Evolutionary conservation across 2,888 invertebrate genomes (phyloP).

Genomic region (Rhabditoides inermis): DNA sequence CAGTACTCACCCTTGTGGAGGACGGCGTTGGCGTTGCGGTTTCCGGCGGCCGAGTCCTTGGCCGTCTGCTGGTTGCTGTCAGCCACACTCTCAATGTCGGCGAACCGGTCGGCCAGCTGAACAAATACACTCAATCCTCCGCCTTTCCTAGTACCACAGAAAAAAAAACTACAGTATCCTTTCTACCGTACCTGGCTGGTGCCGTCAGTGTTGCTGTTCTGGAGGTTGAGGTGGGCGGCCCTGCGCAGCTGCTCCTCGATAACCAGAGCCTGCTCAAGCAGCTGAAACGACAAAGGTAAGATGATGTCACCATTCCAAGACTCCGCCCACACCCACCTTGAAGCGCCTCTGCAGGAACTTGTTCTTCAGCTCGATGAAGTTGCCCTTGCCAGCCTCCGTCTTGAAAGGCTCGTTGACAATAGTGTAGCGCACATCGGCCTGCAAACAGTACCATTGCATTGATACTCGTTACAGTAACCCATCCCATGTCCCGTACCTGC

Average conservation of each 20-base stretch:
- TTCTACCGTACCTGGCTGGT: slow-evolving; percentile 20
- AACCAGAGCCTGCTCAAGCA: slow-evolving; percentile 92
- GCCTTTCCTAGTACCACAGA: not conserved
- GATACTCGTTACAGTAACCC: not conserved
- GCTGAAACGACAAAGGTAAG: slow-evolving; percentile 55
- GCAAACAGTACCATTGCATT: not conserved
- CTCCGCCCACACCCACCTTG: slow-evolving; percentile 62
- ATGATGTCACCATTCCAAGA: not conserved
- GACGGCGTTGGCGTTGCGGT: slow-evolving; percentile 96
- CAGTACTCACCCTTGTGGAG: slow-evolving; percentile 95
- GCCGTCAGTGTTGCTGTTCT: slow-evolving; percentile 57
- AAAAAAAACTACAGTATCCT: not conserved
- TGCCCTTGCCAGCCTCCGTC: slow-evolving; percentile 88
- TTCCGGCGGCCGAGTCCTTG: slow-evolving; percentile 83
- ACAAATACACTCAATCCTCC: slow-evolving; percentile 25
- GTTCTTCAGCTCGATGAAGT: slow-evolving; percentile 97
- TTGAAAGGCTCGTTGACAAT: slow-evolving; percentile 99
- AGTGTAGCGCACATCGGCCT: slow-evolving; percentile 84
- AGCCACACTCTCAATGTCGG: slow-evolving; percentile 83
- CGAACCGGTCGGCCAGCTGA: slow-evolving; percentile 57
- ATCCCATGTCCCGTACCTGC: slow-evolving; percentile 61
- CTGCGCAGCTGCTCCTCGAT: slow-evolving; percentile 95
- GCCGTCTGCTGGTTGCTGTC: slow-evolving; percentile 96
- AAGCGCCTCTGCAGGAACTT: slow-evolving; percentile 95
- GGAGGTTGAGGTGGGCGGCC: slow-evolving; percentile 90